Conservation (phyloP, 2,888 invertebrate genomes). For the Lepas anatifera region DNA sequence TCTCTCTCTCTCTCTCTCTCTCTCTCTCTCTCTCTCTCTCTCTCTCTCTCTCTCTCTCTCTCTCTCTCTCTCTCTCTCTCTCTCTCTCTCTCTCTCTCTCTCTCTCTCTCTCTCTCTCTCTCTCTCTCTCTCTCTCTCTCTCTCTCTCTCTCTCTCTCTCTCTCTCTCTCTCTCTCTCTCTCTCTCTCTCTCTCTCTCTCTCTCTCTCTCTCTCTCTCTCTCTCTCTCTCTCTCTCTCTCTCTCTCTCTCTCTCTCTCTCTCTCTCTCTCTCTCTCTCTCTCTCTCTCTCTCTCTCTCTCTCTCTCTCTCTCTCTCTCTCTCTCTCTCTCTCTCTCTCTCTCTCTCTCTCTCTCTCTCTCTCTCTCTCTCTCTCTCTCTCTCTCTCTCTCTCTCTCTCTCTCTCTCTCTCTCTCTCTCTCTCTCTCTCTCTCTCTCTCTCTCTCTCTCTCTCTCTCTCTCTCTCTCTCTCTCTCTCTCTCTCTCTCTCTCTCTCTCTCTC, state of each 20-base stretch:
- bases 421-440: not conserved
- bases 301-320: not conserved
- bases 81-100: no score
- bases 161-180: not conserved
- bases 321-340: not conserved
- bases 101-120: no score
- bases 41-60: no score
- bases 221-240: not conserved
- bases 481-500: not conserved
- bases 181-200: not conserved
- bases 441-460: not conserved
- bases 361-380: not conserved
- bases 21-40: no score
- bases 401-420: not conserved
- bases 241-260: conserved; percentile 10
- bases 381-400: not conserved
- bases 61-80: no score
- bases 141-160: no score
- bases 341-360: not conserved
- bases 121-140: no score
- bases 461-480: not conserved
- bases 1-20: no score
- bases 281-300: not conserved
- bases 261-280: not conserved
- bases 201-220: not conserved